Base-by-base conservation (phyloP, 2,888 invertebrate species). In the Dryococelus australis region DNA sequence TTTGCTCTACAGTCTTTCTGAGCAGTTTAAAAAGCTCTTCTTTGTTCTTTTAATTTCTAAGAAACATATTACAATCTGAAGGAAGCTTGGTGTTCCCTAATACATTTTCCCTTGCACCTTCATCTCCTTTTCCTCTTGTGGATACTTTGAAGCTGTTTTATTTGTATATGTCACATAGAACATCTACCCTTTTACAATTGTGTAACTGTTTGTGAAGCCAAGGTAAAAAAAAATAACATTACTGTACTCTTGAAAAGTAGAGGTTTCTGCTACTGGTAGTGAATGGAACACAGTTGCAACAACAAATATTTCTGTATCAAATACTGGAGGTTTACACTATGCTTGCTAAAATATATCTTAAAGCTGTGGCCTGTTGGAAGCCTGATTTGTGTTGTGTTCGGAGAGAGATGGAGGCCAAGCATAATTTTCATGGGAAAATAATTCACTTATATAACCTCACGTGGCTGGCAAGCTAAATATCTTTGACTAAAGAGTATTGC, bases 351-450 rank as follows among this genome's bases (percentile, higher is more conserved):
- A 65, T 65, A 24, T 28, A 83, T 83, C 83, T 35, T 10, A 28
- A 35, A 24, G 28, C 28, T 43, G 28, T 83, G 83, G 13, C 10
- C 35, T 28, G 83, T 83, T 27, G 83, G 27, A 28, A 28, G 28
- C 35, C 83, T 83, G 35, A 83, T 83, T 83, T 83, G 28, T 12
- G 35, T 83, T 83, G 83, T 35, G 80, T 80, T 80, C 80, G 5
- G 80, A 80, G 26, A 80, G 26, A 26, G 80, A 80, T 80, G 12
- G 80, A 80, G 83, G 35, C 6, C 35, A 83, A 83, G 35, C 9
- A 24, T 83, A 16, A 1, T 83, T 83, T 24, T 28, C 35, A 28
- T 80, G 80, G 80, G 8, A 80, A 80, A 47, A 47, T 47, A 47
- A 47, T 65, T 65, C 65, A n/a, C 65, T 1, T 3, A n/a, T n/a